Conservation (phyloP, 2,113 vertebrate species). For the Sciurus niger region DNA sequence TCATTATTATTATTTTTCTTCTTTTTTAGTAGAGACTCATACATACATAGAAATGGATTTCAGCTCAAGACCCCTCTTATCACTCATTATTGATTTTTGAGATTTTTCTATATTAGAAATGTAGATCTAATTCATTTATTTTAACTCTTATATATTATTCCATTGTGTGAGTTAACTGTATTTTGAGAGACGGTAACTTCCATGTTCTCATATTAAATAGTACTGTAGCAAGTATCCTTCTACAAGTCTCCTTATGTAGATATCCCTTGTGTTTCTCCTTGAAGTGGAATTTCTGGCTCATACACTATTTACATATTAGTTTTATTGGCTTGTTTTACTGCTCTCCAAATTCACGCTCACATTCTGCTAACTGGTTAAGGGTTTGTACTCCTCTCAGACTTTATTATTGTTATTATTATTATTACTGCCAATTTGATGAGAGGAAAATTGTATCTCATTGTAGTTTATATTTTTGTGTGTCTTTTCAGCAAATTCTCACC, state of each 20-base stretch:
- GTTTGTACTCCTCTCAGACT: not conserved
- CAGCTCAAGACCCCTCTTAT: too few species aligned
- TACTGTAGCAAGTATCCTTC: not conserved
- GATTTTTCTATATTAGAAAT: conserved; percentile 21
- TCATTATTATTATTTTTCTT: not conserved
- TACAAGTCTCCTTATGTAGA: not conserved
- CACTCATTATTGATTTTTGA: conserved; percentile 19
- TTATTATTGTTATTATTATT: not conserved
- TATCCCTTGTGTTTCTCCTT: not conserved
- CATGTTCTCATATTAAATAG: not conserved
- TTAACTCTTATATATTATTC: not conserved
- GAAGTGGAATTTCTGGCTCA: conserved; percentile 11
- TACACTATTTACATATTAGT: not conserved
- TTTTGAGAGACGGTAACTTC: not conserved
- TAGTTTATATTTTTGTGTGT: not conserved
- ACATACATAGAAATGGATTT: too few species aligned
- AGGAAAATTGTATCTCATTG: not conserved
- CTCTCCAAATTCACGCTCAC: not conserved
- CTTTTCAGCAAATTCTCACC: conserved; percentile 19
- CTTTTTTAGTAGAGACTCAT: too few species aligned
- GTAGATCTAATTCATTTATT: not conserved
- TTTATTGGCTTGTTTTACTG: conserved; percentile 11
- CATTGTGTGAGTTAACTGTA: not conserved
- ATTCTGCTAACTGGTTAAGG: not conserved
- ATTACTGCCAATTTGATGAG: not conserved